phyloP scores from a whole-genome alignment of 2,113 vertebrate species.

The Phylloscopus whistleri region DNA sequence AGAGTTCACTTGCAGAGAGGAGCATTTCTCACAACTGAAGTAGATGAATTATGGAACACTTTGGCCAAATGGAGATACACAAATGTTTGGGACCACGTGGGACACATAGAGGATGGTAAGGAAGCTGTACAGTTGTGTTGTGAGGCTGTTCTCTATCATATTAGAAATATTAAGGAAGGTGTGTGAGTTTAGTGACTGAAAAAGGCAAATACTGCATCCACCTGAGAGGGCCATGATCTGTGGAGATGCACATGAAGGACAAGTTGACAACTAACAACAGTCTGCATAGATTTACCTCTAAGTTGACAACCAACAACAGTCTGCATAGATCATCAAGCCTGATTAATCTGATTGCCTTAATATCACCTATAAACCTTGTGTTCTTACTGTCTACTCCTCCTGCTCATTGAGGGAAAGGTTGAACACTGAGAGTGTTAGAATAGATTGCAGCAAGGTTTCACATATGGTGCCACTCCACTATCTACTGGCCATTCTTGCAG shows the following conservation, averaged over 20 bases:
- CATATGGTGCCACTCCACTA: neutral
- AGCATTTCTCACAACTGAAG: neutral
- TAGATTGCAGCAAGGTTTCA: neutral
- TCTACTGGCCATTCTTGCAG: neutral
- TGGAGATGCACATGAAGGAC: neutral
- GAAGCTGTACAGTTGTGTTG: neutral
- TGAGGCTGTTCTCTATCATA: neutral
- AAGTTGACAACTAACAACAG: neutral
- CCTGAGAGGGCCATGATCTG: neutral
- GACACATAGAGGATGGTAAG: neutral
- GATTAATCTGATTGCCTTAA: neutral
- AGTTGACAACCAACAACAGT: neutral
- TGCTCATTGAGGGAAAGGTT: neutral
- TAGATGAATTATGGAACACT: neutral
- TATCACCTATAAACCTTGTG: neutral
- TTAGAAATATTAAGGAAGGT: neutral
- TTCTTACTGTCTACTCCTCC: neutral
- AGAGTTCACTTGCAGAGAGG: neutral
- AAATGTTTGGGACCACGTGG: neutral
- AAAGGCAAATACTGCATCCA: neutral
- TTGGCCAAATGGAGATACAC: neutral
- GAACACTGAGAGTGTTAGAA: neutral
- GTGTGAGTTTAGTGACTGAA: neutral
- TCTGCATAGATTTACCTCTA: neutral
- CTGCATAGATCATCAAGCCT: neutral